Evolutionary conservation across 2,113 vertebrate genomes (phyloP).

Genomic region (Ictidomys tridecemlineatus): DNA sequence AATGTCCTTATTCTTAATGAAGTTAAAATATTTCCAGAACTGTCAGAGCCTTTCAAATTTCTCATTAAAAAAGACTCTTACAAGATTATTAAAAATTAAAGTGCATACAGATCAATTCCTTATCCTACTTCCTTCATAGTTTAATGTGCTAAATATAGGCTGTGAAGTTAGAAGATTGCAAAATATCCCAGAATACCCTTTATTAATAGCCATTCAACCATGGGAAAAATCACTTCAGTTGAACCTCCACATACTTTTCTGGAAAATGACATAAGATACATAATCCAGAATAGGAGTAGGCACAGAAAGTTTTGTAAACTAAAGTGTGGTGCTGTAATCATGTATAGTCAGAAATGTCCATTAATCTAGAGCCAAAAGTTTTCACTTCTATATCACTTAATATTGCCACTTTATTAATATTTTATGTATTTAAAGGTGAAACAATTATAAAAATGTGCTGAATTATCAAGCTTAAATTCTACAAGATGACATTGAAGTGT

Average conservation of each 20-base stretch:
- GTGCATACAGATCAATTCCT: not conserved
- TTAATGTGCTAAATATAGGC: not conserved
- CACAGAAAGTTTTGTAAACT: not conserved
- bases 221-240: not conserved
- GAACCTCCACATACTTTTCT: not conserved
- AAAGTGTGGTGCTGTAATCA: not conserved
- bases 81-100: not conserved
- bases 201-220: not conserved
- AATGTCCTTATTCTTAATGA: not conserved
- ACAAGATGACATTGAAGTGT: not conserved
- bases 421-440: not conserved
- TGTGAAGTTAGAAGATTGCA: not conserved
- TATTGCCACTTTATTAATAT: not conserved
- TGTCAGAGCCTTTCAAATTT: not conserved
- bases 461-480: not conserved
- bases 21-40: not conserved
- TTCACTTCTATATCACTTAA: not conserved
- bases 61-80: not conserved
- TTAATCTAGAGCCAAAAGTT: not conserved
- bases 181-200: not conserved
- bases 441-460: not conserved
- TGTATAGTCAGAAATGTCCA: too few species aligned
- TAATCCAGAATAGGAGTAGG: not conserved
- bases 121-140: not conserved
- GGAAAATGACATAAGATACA: not conserved